phyloP scores from a whole-genome alignment of 2,888 invertebrate species.

The Lathronympha strigana region DNA sequence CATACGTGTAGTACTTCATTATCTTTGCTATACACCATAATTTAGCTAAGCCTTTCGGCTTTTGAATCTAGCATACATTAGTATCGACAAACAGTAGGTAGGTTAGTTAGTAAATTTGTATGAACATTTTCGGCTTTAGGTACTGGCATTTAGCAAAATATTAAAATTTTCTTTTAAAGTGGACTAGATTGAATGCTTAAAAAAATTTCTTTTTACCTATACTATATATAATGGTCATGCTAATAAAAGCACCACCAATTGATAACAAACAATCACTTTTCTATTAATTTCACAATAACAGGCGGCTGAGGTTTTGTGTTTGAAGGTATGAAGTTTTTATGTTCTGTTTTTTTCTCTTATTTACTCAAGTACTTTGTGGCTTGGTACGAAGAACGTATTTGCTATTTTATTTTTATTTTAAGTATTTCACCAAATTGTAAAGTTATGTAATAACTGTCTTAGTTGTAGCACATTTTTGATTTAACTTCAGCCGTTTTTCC shows the following conservation, averaged over 20 bases:
- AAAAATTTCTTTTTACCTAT: too few relatives aligned
- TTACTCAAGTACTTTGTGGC: neutral
- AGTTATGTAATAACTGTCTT: neutral
- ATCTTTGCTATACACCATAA: too few relatives aligned
- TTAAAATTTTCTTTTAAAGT: too few relatives aligned
- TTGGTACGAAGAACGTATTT: neutral
- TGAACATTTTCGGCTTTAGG: too few relatives aligned
- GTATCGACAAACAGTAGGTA: too few relatives aligned
- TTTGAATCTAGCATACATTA: too few relatives aligned
- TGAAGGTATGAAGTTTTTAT: neutral
- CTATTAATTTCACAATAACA: constrained; percentile 1
- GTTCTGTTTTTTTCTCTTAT: neutral
- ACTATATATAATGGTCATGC: too few relatives aligned
- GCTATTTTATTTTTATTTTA: neutral
- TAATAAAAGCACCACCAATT: neutral
- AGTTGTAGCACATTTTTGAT: neutral
- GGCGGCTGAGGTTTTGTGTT: constrained; percentile 9
- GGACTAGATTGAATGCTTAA: too few relatives aligned
- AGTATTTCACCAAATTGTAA: neutral
- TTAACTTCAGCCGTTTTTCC: neutral
- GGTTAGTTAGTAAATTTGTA: too few relatives aligned
- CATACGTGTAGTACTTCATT: too few relatives aligned
- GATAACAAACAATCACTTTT: neutral
- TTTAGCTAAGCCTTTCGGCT: too few relatives aligned
- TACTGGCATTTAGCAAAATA: too few relatives aligned